Conservation (phyloP, 2,797 vertebrate genomes). For the Acrossocheilus fasciatus region DNA sequence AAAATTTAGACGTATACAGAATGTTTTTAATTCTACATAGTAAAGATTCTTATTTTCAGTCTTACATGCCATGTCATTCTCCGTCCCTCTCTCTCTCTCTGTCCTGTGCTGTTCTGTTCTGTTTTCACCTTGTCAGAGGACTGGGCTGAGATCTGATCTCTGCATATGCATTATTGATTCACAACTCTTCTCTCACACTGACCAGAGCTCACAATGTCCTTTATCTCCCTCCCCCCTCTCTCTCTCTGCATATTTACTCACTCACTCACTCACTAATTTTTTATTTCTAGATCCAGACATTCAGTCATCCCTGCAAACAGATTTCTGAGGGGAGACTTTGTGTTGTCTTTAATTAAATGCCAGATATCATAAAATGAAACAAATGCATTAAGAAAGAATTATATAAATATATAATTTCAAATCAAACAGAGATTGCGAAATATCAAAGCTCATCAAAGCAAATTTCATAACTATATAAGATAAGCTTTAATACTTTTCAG, state of each 20-base stretch:
- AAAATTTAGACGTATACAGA: background rate
- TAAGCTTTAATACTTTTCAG: background rate
- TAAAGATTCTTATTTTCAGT: background rate
- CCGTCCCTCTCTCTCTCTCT: background rate
- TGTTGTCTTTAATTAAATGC: conserved; percentile 35
- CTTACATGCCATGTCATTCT: conserved; percentile 3
- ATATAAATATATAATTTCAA: conserved; percentile 17
- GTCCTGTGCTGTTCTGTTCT: conserved; percentile 28
- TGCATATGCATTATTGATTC: conserved; percentile 66
- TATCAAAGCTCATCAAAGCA: background rate
- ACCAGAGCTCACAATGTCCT: conserved; percentile 12
- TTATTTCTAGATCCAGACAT: conserved; percentile 23
- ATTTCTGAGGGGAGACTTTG: background rate
- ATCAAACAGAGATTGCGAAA: background rate
- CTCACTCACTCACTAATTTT: background rate
- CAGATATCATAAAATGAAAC: background rate
- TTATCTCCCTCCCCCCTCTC: conserved; percentile 17
- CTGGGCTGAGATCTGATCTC: conserved; percentile 61
- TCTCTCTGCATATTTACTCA: background rate
- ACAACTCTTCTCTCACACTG: conserved; percentile 39
- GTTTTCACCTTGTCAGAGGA: conserved; percentile 64
- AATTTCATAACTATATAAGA: background rate
- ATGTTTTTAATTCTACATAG: conserved; percentile 16
- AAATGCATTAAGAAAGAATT: conserved; percentile 4
- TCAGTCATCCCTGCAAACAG: background rate